phyloP scores from a whole-genome alignment of 2,113 vertebrate genomes.

The Pomatostomus ruficeps region DNA sequence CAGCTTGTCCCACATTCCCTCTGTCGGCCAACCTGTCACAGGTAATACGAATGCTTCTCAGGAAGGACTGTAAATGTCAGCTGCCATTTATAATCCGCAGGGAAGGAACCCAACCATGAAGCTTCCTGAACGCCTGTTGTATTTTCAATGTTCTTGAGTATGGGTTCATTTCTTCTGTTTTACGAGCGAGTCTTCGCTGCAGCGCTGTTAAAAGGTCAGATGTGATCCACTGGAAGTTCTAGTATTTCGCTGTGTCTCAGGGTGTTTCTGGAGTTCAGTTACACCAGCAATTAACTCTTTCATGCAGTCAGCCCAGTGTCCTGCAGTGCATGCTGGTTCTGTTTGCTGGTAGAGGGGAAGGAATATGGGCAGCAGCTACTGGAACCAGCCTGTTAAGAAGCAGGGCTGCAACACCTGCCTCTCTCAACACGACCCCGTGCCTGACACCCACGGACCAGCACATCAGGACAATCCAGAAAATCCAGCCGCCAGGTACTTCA shows the following conservation, averaged over 20 bases:
- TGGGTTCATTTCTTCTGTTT: neutral
- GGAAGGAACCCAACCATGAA: neutral
- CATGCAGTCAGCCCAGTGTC: neutral
- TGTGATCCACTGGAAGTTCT: neutral
- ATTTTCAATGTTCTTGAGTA: neutral
- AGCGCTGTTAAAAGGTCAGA: neutral
- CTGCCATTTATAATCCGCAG: neutral
- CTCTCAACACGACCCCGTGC: accelerated
- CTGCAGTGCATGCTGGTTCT: neutral
- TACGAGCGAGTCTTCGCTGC: neutral
- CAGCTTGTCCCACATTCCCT: neutral
- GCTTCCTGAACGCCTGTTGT: neutral
- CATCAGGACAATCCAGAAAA: neutral
- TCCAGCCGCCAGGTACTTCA: neutral
- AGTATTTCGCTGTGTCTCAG: neutral
- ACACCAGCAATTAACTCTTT: neutral
- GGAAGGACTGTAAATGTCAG: neutral
- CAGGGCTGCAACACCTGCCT: neutral
- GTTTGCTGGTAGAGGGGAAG: neutral
- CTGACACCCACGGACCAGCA: accelerated
- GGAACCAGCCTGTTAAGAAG: neutral
- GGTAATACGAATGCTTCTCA: neutral
- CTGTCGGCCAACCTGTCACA: neutral
- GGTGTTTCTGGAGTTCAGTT: neutral
- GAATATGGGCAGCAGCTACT: neutral